A percentile compares a stretch with the other conserved stretches of the same genome.
Conservation (phyloP, 2,113 vertebrate species). For the Ochotona princeps region DNA sequence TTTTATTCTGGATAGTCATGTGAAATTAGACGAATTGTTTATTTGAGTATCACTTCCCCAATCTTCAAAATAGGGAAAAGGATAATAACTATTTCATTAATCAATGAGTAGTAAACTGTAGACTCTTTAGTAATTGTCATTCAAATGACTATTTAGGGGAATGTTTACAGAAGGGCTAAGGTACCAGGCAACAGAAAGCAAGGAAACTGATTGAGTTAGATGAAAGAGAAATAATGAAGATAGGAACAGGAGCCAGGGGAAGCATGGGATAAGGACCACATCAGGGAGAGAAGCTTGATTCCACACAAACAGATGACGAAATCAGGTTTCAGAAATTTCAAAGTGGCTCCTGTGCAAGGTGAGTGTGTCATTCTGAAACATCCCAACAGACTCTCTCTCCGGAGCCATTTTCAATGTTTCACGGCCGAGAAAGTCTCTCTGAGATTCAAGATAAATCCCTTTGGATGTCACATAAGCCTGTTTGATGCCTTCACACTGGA, state of each 20-base stretch:
- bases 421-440: constrained; percentile 53
- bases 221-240: neutral
- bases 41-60: constrained; percentile 23
- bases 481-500: constrained; percentile 54
- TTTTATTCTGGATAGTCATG: neutral
- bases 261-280: neutral
- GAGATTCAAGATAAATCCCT: constrained; percentile 61
- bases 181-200: neutral
- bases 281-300: neutral
- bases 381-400: neutral
- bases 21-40: neutral
- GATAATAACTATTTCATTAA: neutral
- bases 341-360: neutral
- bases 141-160: neutral
- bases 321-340: neutral
- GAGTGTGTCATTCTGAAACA: constrained; percentile 40
- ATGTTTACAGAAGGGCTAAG: constrained; percentile 12
- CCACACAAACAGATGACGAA: neutral
- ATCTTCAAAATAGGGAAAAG: neutral
- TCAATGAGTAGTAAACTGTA: neutral
- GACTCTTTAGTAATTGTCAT: neutral
- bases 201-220: neutral
- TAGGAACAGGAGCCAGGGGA: neutral
- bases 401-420: constrained; percentile 41
- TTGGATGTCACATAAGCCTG: constrained; percentile 14